Evolutionary conservation across 2,888 invertebrate species (phyloP), one percentile per base, ranked within the genome.

Genomic region (Dioctria linearis): DNA sequence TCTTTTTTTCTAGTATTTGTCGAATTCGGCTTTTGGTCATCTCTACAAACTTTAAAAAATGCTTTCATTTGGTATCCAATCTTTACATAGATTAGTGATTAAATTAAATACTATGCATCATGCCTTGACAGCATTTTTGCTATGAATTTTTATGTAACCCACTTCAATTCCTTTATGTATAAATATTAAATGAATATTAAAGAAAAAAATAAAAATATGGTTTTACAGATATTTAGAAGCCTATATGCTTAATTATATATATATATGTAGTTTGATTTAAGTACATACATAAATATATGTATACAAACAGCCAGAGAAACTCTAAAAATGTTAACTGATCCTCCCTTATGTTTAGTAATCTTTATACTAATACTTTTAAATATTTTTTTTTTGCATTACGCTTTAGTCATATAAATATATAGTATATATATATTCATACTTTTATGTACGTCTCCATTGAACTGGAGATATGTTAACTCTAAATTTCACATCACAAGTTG

Each of bases 401-500:
- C 54, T 66, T 66, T 78, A 65, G 46, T 71, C 37, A 79, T 79
- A 67, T 79, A 79, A 79, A 69, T 79, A 79, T 79, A 79, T 66
- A 78, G 79, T 82, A 80, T 82, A 80, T 76, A 57, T 75, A 69
- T 79, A 80, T 80, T 67, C 79, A 67, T 67, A 66, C 40, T 65
- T n/a, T 81, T 76, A 81, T 82, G 75, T 71, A 81, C 73, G 79
- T 59, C 86, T 86, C 88, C 88, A 88, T 88, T 86, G 85, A 88
- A 87, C 88, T 88, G 88, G 88, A 87, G 86, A 85, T 86, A 86
- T 87, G 88, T 88, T 88, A 88, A 88, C 88, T 88, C 87, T 88
- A 87, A 87, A 88, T 88, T 88, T 87, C 88, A 88, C 88, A 88
- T 88, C 88, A 88, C 88, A 88, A 87, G 87, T 88, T 86, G 84